A percentile compares a stretch with the other conserved stretches of the same genome.
phyloP scores from a whole-genome alignment of 2,113 vertebrate genomes.

The Garra rufa region DNA sequence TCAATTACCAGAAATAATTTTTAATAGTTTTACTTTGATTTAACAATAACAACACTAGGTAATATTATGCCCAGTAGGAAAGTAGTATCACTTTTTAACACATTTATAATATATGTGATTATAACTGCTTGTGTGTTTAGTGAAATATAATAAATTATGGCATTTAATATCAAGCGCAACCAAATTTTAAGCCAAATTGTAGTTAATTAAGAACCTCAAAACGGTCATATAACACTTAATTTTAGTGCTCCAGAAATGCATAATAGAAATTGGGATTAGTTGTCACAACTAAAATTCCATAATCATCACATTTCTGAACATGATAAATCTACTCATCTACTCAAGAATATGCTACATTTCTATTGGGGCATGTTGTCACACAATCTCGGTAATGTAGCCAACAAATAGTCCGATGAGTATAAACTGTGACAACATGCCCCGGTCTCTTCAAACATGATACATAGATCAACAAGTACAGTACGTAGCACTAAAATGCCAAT shows the following conservation, averaged over 20 bases:
- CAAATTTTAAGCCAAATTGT: background rate
- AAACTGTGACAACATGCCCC: background rate
- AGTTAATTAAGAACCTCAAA: background rate
- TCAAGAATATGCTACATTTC: background rate
- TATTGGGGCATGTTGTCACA: slow-evolving; percentile 9
- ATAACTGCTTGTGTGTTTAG: background rate
- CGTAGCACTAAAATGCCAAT: background rate
- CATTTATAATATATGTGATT: background rate
- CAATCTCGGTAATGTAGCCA: background rate
- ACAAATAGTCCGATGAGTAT: background rate
- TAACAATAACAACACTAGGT: background rate
- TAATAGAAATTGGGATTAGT: background rate
- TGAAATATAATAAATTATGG: background rate
- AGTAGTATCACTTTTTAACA: too few relatives aligned
- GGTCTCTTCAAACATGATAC: background rate
- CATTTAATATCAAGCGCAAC: background rate
- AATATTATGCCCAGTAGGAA: background rate
- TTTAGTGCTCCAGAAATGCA: background rate
- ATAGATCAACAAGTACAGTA: background rate
- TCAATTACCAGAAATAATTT: background rate
- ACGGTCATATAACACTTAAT: background rate
- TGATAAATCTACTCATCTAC: too few relatives aligned
- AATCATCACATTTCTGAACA: background rate
- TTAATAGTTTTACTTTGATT: background rate
- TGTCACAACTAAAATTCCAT: background rate